Conservation (phyloP, 1,140 invertebrate species). For the fruit fly (Drosophila melanogaster) region DNA sequence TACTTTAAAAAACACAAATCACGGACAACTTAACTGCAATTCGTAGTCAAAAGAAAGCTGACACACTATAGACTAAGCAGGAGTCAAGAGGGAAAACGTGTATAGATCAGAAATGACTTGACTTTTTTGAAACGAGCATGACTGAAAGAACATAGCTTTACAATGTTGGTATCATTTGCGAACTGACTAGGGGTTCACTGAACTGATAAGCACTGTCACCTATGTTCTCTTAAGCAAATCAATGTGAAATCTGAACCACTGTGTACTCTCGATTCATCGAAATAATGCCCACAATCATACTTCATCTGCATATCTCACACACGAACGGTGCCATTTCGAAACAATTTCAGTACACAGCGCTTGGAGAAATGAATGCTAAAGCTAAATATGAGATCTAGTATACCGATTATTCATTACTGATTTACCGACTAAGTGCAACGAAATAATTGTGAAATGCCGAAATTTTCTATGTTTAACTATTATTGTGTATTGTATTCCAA, state of each 20-base stretch:
- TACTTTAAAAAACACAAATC: slow-evolving; percentile 3
- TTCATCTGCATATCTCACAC: slow-evolving; percentile 27
- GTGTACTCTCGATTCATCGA: slow-evolving; percentile 18
- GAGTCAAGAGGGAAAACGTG: neutral
- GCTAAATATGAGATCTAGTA: slow-evolving; percentile 74
- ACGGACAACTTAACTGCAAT: neutral
- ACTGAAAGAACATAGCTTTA: neutral
- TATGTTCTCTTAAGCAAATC: neutral
- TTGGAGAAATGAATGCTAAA: slow-evolving; percentile 82
- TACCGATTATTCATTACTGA: slow-evolving; percentile 48
- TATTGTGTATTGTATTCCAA: slow-evolving; percentile 80
- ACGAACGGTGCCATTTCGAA: slow-evolving; percentile 47
- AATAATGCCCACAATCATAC: slow-evolving; percentile 25
- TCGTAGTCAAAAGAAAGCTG: neutral
- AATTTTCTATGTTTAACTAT: slow-evolving; percentile 73
- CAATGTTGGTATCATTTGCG: neutral
- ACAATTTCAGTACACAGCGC: slow-evolving; percentile 62
- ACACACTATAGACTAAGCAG: neutral
- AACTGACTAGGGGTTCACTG: neutral
- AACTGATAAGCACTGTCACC: slow-evolving; percentile 5
- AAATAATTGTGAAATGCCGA: slow-evolving; percentile 49
- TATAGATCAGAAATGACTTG: too few species aligned
- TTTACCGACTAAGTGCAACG: slow-evolving; percentile 68
- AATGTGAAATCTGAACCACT: neutral
- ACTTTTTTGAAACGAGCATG: too few species aligned